phyloP scores from a whole-genome alignment of 2,113 vertebrate genomes.

The Suncus etruscus region DNA sequence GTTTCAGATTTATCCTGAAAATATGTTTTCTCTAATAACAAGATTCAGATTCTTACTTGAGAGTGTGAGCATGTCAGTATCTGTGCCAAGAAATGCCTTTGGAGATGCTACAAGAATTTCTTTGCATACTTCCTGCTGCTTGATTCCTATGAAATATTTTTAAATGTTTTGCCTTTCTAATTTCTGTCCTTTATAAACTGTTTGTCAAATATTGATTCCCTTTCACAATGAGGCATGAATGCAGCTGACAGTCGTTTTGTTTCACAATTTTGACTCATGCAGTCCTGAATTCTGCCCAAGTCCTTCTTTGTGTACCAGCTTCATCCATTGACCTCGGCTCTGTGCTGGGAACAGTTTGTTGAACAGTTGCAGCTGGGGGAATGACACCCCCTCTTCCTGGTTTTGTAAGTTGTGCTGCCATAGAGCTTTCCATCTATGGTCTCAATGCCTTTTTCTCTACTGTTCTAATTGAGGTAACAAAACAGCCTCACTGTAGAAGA shows the following conservation, averaged over 20 bases:
- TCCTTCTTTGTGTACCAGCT: conserved; percentile 62
- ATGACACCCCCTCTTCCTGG: conserved; percentile 30
- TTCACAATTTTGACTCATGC: conserved; percentile 65
- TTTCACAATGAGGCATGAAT: conserved; percentile 63
- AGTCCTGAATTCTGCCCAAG: conserved; percentile 65
- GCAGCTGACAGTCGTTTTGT: conserved; percentile 77
- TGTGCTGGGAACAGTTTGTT: conserved; percentile 35
- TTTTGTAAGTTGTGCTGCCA: background rate
- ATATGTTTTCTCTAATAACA: background rate
- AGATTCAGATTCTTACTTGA: background rate
- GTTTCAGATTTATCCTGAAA: background rate
- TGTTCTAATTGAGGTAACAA: conserved; percentile 40
- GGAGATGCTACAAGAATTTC: background rate
- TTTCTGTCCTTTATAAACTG: conserved; percentile 73
- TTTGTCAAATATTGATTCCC: conserved; percentile 81
- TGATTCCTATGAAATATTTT: conserved; percentile 58
- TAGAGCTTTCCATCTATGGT: conserved; percentile 18
- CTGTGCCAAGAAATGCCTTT: background rate
- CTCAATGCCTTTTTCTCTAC: conserved; percentile 31
- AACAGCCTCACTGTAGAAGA: conserved; percentile 11
- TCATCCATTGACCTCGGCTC: conserved; percentile 55
- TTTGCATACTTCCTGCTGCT: conserved; percentile 5
- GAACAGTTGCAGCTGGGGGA: conserved; percentile 69
- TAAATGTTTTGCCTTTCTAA: conserved; percentile 75
- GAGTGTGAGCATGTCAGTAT: rapidly evolving